A percentile compares a stretch with the other conserved stretches of the same genome.
Evolutionary conservation across 1,140 invertebrate genomes (phyloP).

Genomic region (Ctenoplectra terminalis): DNA sequence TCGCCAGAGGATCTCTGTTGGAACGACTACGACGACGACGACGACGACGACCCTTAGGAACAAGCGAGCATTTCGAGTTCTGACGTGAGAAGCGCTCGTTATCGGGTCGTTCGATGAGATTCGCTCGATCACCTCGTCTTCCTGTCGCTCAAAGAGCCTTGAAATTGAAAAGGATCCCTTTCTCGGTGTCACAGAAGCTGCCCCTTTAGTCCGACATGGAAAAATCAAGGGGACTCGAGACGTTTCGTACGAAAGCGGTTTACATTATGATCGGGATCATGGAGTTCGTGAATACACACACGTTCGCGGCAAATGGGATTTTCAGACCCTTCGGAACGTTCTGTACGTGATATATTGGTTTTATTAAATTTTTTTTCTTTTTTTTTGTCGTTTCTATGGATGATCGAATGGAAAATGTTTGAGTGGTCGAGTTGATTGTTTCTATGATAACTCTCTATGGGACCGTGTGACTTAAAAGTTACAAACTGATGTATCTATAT

Average conservation of each 20-base stretch:
- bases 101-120: slow-evolving; percentile 38
- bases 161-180: slow-evolving; percentile 41
- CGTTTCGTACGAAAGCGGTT: not conserved
- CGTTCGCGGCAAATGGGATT: no score
- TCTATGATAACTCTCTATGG: no score
- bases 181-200: not conserved
- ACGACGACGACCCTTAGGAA: slow-evolving; percentile 14
- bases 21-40: not conserved
- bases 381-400: no score
- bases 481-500: no score
- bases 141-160: slow-evolving; percentile 32
- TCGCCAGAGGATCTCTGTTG: slow-evolving; percentile 9
- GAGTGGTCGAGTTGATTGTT: no score
- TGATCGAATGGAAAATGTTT: no score
- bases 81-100: slow-evolving; percentile 39
- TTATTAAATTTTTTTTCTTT: no score
- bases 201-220: not conserved
- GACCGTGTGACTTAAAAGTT: no score
- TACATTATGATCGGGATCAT: not conserved
- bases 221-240: not conserved
- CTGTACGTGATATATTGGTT: no score
- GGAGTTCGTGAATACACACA: not conserved
- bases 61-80: slow-evolving; percentile 21
- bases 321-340: no score
- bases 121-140: slow-evolving; percentile 29